Evolutionary conservation across 2,113 vertebrate genomes (phyloP), one percentile per base, ranked within the genome.

Genomic region (Tympanuchus pallidicinctus): DNA sequence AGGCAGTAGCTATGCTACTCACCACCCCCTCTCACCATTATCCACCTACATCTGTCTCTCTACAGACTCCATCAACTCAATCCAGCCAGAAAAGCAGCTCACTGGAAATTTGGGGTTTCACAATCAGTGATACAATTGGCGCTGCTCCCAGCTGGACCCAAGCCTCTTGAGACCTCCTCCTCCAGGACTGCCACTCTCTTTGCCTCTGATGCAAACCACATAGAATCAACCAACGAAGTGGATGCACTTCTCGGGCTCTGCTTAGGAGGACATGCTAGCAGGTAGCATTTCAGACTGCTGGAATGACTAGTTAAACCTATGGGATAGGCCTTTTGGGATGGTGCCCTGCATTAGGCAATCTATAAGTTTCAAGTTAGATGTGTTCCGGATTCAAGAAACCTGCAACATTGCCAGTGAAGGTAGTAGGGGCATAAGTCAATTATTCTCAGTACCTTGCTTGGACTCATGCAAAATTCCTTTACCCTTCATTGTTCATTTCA

Each of bases 11-110:
- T 94, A 81, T 95, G 90, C 94, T 88, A 93, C 92, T 97, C 95
- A 89, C 86, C 92, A 95, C 92, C 88, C 75, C 94, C 95, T 80
- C 82, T 86, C 89, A 50, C 78, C 63, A 96, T 96, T 96, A 96
- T 95, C 92, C 95, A 92, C 91, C 90, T 90, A 97, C 95, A 95
- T 90, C 94, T 92, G 95, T 95, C 94, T 97, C 92, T 88, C 94
- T 96, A 91, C 77, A 43, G 1, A 84, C 86, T 95, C 92, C 89
- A 92, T 94, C 94, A 96, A 70, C 52, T 21, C 79, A 88, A 94
- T 86, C 61, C 59, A 94, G 83, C 66, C 77, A 94, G 84, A 93
- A 96, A 96, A 87, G 74, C 77, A 90, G 83, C 81, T 90, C 88
- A 71, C 73, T 93, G 59, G 54, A 88, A 90, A 92, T 87, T 69